phyloP scores from a whole-genome alignment of 2,797 vertebrate species.

The Carapus acus region DNA sequence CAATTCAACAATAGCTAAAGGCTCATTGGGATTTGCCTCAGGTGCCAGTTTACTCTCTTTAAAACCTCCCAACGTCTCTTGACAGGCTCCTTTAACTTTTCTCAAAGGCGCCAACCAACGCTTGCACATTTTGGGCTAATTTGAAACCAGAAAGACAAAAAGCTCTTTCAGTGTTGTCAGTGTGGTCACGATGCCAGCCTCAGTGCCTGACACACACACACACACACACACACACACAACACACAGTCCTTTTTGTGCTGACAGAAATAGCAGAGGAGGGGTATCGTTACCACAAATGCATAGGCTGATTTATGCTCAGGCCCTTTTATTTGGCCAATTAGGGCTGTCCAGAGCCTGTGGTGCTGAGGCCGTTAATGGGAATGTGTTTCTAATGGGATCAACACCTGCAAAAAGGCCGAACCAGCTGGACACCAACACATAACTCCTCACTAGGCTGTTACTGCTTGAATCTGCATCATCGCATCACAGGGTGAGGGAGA shows the following conservation, averaged over 20 bases:
- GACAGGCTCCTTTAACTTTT: constrained; percentile 30
- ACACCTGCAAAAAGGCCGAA: constrained; percentile 40
- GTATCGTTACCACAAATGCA: constrained; percentile 59
- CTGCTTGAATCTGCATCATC: neutral
- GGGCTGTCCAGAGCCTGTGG: constrained; percentile 22
- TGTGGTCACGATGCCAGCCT: constrained; percentile 60
- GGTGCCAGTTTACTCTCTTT: constrained; percentile 35
- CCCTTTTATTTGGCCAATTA: constrained; percentile 57
- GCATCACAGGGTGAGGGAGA: neutral
- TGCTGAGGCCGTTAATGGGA: constrained; percentile 5
- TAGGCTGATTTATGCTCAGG: constrained; percentile 50
- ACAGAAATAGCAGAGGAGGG: constrained; percentile 51
- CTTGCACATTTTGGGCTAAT: constrained; percentile 53
- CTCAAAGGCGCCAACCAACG: constrained; percentile 13
- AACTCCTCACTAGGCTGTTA: constrained; percentile 5
- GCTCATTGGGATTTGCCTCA: too few relatives aligned
- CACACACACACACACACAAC: constrained; percentile 15
- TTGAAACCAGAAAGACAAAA: constrained; percentile 63
- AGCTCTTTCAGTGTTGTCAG: constrained; percentile 56
- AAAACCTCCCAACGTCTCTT: constrained; percentile 26
- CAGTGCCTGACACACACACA: constrained; percentile 39
- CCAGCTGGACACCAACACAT: constrained; percentile 30
- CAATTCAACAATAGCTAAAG: too few relatives aligned
- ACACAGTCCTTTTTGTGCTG: constrained; percentile 40
- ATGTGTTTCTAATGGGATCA: constrained; percentile 30